Evolutionary conservation across 2,113 vertebrate species (phyloP).

Genomic region (Cnemophilus loriae): DNA sequence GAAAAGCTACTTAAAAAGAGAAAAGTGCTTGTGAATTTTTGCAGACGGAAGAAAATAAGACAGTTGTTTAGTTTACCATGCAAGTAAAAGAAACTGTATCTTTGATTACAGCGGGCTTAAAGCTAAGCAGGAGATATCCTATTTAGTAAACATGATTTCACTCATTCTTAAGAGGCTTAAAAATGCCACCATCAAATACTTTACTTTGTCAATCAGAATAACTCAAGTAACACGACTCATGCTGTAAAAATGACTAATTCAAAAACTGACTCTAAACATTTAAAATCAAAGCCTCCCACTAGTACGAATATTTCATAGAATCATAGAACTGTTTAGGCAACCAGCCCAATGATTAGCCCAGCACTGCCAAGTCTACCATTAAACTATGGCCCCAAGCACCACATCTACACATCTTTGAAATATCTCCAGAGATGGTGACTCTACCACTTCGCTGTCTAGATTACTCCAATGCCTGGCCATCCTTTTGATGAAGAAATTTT

Average conservation of each 20-base stretch:
- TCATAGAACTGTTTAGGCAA: background rate
- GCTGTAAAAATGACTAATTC: background rate
- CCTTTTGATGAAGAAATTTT: background rate
- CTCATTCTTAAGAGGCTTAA: slow-evolving; percentile 32
- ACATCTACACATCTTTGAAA: background rate
- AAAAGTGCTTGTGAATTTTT: background rate
- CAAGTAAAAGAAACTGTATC: background rate
- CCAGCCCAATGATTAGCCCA: background rate
- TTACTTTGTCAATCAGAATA: background rate
- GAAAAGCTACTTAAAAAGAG: slow-evolving; percentile 23
- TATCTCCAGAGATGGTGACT: background rate
- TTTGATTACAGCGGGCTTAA: background rate
- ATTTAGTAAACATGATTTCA: slow-evolving; percentile 11
- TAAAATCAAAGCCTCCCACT: background rate
- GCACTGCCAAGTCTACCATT: background rate
- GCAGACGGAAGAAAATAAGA: background rate
- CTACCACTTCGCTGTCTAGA: too few species aligned
- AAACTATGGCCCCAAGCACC: background rate
- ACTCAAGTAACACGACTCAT: background rate
- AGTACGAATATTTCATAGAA: background rate
- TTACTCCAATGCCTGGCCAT: background rate
- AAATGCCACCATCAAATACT: background rate
- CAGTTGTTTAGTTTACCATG: background rate
- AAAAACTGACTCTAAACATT: background rate
- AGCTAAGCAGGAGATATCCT: background rate